Conservation (phyloP, 2,888 invertebrate species). For the Eubasilissa splendida region DNA sequence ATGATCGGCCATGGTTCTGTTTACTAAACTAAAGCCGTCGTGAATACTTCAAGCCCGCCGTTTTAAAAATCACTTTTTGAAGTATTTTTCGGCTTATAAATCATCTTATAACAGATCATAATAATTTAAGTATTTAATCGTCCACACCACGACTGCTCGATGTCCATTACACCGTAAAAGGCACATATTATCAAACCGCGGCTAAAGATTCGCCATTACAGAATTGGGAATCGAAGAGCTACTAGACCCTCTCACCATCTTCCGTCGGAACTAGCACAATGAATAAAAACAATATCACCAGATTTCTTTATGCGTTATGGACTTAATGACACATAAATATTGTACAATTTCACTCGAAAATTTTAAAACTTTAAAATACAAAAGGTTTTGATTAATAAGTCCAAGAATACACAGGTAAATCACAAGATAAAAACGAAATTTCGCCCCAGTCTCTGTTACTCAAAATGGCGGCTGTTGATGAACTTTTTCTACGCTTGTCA, state of each 20-base stretch:
- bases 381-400: slow-evolving; percentile 73
- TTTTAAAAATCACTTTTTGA: slow-evolving; percentile 73
- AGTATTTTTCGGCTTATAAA: slow-evolving; percentile 71
- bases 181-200: slow-evolving; percentile 80
- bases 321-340: slow-evolving; percentile 70
- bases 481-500: slow-evolving; percentile 97
- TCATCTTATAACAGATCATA: slow-evolving; percentile 73
- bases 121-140: slow-evolving; percentile 73
- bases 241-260: slow-evolving; percentile 83
- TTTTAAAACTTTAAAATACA: slow-evolving; percentile 75
- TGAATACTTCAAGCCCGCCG: slow-evolving; percentile 74
- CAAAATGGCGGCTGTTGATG: slow-evolving; percentile 97
- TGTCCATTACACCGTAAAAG: slow-evolving; percentile 82
- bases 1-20: slow-evolving; percentile 93
- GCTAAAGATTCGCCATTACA: slow-evolving; percentile 88
- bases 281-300: slow-evolving; percentile 79
- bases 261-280: slow-evolving; percentile 82
- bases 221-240: slow-evolving; percentile 80
- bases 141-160: slow-evolving; percentile 80
- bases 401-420: slow-evolving; percentile 77
- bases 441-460: slow-evolving; percentile 84
- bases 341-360: slow-evolving; percentile 73
- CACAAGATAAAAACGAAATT: slow-evolving; percentile 82
- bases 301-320: slow-evolving; percentile 71
- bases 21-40: slow-evolving; percentile 80